Conservation (phyloP, 2,888 invertebrate genomes). For the Orthosia gracilis region DNA sequence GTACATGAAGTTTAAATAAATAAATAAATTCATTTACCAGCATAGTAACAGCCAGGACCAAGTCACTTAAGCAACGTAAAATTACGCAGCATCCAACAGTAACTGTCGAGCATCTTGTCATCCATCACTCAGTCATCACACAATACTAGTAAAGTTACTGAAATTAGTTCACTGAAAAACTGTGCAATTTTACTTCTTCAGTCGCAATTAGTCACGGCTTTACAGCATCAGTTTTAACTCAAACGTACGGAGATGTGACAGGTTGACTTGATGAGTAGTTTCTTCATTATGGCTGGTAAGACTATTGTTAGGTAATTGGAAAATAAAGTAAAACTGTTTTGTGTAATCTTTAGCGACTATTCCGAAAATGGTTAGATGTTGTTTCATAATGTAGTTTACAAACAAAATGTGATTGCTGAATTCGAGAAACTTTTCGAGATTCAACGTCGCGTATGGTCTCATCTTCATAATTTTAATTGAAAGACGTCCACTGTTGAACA, state of each 20-base stretch:
- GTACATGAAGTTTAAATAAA: too few species aligned
- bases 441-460: not conserved
- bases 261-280: constrained; percentile 18
- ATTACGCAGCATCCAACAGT: not conserved
- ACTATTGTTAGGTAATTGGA: constrained; percentile 7
- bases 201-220: constrained; percentile 7
- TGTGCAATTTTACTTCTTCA: constrained; percentile 14
- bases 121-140: constrained; percentile 8
- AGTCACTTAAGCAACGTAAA: not conserved
- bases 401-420: not conserved
- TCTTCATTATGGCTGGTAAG: constrained; percentile 1
- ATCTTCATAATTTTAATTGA: too few species aligned
- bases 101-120: not conserved
- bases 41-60: not conserved
- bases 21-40: too few species aligned
- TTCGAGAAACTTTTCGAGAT: too few species aligned
- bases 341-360: constrained; percentile 15
- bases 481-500: too few species aligned
- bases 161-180: constrained; percentile 38
- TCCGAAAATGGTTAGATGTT: not conserved
- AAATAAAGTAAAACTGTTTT: constrained; percentile 1
- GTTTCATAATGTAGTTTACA: not conserved
- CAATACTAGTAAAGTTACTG: constrained; percentile 25
- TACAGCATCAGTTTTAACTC: constrained; percentile 7
- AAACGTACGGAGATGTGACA: constrained; percentile 1